Evolutionary conservation across 2,888 invertebrate species (phyloP).

Genomic region (Drosophila mimetica): DNA sequence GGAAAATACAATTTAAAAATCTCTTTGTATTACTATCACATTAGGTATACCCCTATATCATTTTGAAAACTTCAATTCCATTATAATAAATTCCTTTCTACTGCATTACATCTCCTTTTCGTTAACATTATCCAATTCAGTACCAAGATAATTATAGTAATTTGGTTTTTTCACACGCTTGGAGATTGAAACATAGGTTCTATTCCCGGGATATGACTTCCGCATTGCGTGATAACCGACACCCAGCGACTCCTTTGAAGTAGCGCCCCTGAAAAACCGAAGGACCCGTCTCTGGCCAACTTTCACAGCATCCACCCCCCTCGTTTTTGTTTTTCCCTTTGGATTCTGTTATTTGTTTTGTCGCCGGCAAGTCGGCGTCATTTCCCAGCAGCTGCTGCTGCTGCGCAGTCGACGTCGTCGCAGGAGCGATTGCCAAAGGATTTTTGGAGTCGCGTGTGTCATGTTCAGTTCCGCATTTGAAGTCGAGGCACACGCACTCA

Average conservation of each 20-base stretch:
- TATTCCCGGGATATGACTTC: not conserved
- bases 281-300: slow-evolving; percentile 13
- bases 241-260: not conserved
- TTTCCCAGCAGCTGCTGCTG: slow-evolving; percentile 36
- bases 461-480: slow-evolving; percentile 74
- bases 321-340: slow-evolving; percentile 43
- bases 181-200: not conserved
- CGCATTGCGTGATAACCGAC: not conserved
- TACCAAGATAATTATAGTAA: slow-evolving; percentile 12
- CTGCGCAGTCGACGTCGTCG: slow-evolving; percentile 43
- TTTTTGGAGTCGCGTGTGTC: slow-evolving; percentile 63
- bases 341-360: slow-evolving; percentile 74
- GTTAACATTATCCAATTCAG: not conserved
- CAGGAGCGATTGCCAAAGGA: slow-evolving; percentile 62
- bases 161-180: slow-evolving; percentile 20
- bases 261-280: slow-evolving; percentile 50
- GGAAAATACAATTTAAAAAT: no score
- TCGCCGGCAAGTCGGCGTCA: slow-evolving; percentile 60
- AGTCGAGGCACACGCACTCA: slow-evolving; percentile 48
- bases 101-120: not conserved
- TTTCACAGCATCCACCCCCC: slow-evolving; percentile 23
- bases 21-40: not conserved
- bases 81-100: not conserved
- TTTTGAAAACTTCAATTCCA: not conserved
- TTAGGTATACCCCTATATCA: not conserved